Percentiles rank a stretch among this genome's conserved stretches.
phyloP scores from a whole-genome alignment of 2,888 invertebrate genomes.

The Xylota sylvarum region DNA sequence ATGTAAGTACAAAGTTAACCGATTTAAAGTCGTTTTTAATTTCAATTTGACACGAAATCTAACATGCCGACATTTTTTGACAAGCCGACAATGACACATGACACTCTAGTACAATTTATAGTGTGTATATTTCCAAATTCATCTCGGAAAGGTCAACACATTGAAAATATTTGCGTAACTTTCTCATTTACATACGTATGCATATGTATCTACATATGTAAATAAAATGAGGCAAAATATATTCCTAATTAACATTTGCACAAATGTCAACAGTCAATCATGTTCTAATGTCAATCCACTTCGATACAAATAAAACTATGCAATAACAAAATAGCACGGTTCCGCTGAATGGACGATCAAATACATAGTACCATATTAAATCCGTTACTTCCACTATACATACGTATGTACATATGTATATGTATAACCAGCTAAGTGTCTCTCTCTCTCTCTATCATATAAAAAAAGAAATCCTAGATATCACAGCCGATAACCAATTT shows the following conservation, averaged over 20 bases:
- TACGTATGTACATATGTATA: not conserved
- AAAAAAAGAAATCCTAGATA: constrained; percentile 28
- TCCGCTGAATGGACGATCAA: constrained; percentile 46
- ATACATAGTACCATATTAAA: constrained; percentile 19
- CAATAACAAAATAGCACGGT: constrained; percentile 7
- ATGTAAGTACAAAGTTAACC: too few relatives aligned
- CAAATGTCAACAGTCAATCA: constrained; percentile 37
- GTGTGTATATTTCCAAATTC: not conserved
- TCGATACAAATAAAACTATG: constrained; percentile 1
- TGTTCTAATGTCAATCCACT: constrained; percentile 18
- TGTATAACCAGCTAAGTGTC: not conserved
- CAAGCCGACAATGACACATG: too few relatives aligned
- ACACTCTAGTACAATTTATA: too few relatives aligned
- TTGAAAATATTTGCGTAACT: not conserved
- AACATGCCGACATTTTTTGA: too few relatives aligned
- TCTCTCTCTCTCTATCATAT: not conserved
- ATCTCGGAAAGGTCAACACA: not conserved
- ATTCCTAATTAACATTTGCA: constrained; percentile 1
- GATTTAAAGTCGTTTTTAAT: too few relatives aligned
- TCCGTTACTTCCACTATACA: constrained; percentile 56
- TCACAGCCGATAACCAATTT: constrained; percentile 51
- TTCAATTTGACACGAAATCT: too few relatives aligned
- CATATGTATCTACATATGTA: too few relatives aligned
- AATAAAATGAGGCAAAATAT: not conserved
- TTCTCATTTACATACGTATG: not conserved